Conservation (phyloP, 1,140 invertebrate genomes). For the Rhyzopertha dominica region DNA sequence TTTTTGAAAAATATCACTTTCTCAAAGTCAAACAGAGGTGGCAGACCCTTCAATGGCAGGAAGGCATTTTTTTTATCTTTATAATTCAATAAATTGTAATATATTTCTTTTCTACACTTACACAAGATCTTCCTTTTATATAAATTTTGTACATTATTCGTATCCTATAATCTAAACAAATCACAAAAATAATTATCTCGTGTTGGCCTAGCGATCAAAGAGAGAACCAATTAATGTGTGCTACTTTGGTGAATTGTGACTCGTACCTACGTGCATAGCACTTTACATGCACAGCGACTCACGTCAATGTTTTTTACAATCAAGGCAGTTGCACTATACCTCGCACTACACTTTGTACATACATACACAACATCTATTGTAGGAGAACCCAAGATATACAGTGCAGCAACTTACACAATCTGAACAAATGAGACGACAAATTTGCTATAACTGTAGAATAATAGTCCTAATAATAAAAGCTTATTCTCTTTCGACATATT, state of each 20-base stretch:
- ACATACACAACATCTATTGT: too few relatives aligned
- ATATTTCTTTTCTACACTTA: conserved; percentile 42
- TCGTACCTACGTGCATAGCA: conserved; percentile 18
- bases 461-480: too few relatives aligned
- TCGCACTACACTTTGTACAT: conserved; percentile 43
- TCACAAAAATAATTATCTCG: conserved; percentile 45
- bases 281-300: conserved; percentile 9
- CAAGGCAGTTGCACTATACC: conserved; percentile 23
- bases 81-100: conserved; percentile 41
- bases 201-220: conserved; percentile 34
- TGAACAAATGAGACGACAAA: too few relatives aligned
- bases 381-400: too few relatives aligned
- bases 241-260: conserved; percentile 22
- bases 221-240: conserved; percentile 22
- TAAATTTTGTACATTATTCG: conserved; percentile 48
- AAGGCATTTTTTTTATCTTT: conserved; percentile 44
- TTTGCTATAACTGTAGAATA: too few relatives aligned
- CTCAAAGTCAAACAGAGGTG: conserved; percentile 34
- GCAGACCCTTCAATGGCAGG: conserved; percentile 44
- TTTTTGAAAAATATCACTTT: conserved; percentile 21
- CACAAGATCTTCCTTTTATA: conserved; percentile 41
- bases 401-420: too few relatives aligned
- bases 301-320: conserved; percentile 24
- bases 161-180: conserved; percentile 44
- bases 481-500: too few relatives aligned